Base-by-base conservation (phyloP, 30 jellyfish, hydroid and myxozoan species). In the Hydractinia symbiolongicarpus region DNA sequence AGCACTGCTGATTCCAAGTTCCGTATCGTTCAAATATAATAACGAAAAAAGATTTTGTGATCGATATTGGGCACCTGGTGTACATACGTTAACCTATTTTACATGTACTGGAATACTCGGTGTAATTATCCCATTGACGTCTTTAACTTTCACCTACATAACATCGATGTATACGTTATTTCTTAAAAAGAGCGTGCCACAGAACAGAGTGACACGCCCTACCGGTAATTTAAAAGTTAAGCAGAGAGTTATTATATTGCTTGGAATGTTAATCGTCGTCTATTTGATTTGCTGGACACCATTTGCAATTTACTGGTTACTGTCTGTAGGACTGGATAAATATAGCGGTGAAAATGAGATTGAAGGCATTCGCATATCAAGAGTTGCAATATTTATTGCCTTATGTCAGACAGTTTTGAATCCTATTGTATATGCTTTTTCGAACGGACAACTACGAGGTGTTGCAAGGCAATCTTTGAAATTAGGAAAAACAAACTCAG, bases 51-150 rank as follows among this genome's bases (percentile, higher is more conserved):
- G 80, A 4, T 76, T 92, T 54, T 92, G 98, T 84, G 75, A 84
- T 83, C 72, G 98, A 66, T 78, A 78, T 7, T 92, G 98, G 98
- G 91, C 96, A 49, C 76, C 78, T 57, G 97, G 97, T 77, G 91
- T 90, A 53, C 20, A 55, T 49, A 87, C 93, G 17, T 69, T 86
- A 5, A 78, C 72, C 53, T 90, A 90, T 21, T 90, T 90, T 86
- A 61, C 66, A 13, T 88, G 85, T 53, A 90, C 97, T 10, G 83
- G 88, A 61, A 60, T 90, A 14, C 76, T 90, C 16, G 97, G 93
- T 11, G 61, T 90, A 61, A 77, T 80, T 5, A 52, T 90, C 8
- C 97, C 97, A 54, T 58, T 90, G 19, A n/a, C 79, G 81, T 79
- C 97, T 8, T 77, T 90, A 13, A 67, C 95, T 9, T 90, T 90